A percentile compares a stretch with the other conserved stretches of the same genome.
phyloP scores from a whole-genome alignment of 2,888 invertebrate species.

The Willowsia nigromaculata region DNA sequence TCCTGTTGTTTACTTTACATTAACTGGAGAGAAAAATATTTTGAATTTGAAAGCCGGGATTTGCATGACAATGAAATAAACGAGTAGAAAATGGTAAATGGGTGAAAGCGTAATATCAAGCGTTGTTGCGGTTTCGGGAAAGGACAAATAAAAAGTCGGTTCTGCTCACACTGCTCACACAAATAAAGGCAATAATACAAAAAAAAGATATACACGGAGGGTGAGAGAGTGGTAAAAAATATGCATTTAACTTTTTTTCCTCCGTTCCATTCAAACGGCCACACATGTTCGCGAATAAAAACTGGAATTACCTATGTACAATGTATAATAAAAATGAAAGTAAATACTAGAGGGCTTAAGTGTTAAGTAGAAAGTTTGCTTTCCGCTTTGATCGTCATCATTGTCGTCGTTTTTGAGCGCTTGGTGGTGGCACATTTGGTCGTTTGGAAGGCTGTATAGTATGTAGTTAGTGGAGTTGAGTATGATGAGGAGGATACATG shows the following conservation, averaged over 20 bases:
- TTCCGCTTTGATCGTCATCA: not conserved
- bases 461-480: not conserved
- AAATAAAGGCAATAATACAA: not conserved
- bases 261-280: not conserved
- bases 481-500: not conserved
- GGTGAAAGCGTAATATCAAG: not conserved
- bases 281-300: not conserved
- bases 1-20: slow-evolving; percentile 34
- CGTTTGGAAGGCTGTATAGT: not conserved
- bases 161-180: not conserved
- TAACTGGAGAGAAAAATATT: slow-evolving; percentile 39
- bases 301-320: too few relatives aligned
- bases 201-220: not conserved
- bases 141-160: not conserved
- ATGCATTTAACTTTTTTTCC: not conserved
- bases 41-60: slow-evolving; percentile 42
- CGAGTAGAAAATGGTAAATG: not conserved
- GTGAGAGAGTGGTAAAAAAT: too few relatives aligned
- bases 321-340: not conserved
- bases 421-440: not conserved
- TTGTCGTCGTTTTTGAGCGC: not conserved
- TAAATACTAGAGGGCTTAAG: not conserved
- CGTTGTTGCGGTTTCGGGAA: not conserved
- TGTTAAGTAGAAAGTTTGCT: not conserved
- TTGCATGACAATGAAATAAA: slow-evolving; percentile 52